Conservation (phyloP, 2,797 vertebrate species). For the Valencia hispanica region DNA sequence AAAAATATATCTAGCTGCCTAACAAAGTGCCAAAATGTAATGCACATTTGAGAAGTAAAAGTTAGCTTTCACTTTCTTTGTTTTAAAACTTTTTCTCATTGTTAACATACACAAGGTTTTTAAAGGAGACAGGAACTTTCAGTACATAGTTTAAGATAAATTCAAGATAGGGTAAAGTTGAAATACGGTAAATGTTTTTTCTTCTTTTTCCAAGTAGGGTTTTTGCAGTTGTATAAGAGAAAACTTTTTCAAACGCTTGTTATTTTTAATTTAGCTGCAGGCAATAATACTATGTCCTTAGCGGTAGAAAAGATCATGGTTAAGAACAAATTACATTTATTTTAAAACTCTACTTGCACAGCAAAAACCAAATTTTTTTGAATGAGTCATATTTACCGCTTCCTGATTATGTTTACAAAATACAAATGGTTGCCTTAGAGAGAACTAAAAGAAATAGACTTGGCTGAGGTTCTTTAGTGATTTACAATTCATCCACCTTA, state of each 20-base stretch:
- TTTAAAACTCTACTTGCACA: neutral
- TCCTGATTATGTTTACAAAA: constrained; percentile 1
- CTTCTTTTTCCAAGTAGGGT: neutral
- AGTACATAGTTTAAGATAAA: neutral
- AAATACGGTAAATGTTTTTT: neutral
- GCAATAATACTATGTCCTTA: constrained; percentile 23
- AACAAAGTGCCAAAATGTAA: no score
- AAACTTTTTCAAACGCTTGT: neutral
- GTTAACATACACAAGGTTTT: neutral
- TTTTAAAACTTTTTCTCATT: neutral
- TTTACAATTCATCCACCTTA: neutral
- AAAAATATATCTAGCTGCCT: neutral
- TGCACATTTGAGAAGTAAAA: neutral
- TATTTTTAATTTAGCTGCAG: neutral
- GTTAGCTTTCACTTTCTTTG: neutral
- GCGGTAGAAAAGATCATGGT: constrained; percentile 29
- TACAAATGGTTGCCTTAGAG: neutral
- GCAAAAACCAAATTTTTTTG: neutral
- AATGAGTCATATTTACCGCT: neutral
- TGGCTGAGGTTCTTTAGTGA: neutral
- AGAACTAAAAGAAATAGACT: neutral
- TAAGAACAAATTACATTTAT: neutral
- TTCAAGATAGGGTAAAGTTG: no score
- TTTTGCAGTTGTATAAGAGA: neutral
- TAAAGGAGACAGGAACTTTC: neutral